phyloP scores from a whole-genome alignment of 2,888 invertebrate genomes.

The Trisateles emortualis region DNA sequence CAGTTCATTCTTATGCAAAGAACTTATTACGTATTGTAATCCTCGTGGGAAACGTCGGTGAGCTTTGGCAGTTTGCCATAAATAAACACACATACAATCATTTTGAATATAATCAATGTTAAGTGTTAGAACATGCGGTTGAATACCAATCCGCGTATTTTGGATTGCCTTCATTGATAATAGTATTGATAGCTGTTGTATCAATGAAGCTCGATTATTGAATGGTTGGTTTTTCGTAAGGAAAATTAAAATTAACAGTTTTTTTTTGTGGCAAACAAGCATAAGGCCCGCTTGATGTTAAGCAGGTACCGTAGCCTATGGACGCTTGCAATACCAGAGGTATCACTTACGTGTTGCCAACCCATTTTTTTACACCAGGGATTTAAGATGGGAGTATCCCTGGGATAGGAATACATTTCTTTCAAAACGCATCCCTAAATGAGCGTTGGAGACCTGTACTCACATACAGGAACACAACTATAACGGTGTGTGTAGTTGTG shows the following conservation, averaged over 20 bases:
- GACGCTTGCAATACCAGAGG: no score
- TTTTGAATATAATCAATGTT: conserved; percentile 28
- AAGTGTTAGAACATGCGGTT: conserved; percentile 11
- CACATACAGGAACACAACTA: no score
- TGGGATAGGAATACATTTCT: no score
- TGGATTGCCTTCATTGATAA: conserved; percentile 1
- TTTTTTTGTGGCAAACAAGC: no score
- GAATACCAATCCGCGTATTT: conserved; percentile 17
- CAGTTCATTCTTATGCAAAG: background rate
- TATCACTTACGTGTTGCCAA: no score
- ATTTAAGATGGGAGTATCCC: no score
- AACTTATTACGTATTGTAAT: conserved; percentile 5
- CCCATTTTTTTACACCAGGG: no score
- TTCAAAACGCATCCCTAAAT: no score
- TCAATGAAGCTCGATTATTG: background rate
- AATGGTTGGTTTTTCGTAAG: background rate
- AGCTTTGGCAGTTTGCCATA: conserved; percentile 34
- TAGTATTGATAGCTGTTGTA: background rate
- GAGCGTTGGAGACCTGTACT: no score
- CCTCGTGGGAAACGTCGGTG: conserved; percentile 15
- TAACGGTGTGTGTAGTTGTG: no score
- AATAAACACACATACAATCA: conserved; percentile 8
- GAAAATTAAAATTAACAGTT: background rate
- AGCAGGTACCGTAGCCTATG: no score
- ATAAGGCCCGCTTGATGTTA: no score